A percentile compares a stretch with the other conserved stretches of the same genome.
Conservation (phyloP, 2,888 invertebrate genomes). For the Cephus sareptanus region DNA sequence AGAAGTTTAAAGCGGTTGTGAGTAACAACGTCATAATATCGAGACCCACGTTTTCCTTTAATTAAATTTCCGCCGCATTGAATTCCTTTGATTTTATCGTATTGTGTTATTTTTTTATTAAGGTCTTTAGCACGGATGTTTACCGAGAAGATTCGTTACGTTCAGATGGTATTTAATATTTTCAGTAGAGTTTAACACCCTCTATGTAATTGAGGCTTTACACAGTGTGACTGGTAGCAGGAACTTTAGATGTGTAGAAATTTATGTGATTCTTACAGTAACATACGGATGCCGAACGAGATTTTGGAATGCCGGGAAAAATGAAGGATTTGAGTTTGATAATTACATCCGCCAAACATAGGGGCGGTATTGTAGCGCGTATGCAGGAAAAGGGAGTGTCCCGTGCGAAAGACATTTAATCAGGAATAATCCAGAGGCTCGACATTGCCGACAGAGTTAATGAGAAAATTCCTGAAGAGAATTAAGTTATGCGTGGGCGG, state of each 20-base stretch:
- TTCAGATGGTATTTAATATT: not conserved
- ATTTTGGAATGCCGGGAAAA: not conserved
- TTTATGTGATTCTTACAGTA: not conserved
- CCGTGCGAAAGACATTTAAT: not conserved
- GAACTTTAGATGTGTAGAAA: not conserved
- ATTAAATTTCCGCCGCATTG: not conserved
- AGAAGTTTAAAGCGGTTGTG: not conserved
- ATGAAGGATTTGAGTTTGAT: not conserved
- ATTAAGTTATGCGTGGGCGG: not conserved
- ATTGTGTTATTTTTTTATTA: not conserved
- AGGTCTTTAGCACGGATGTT: not conserved
- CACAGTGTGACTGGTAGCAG: not conserved
- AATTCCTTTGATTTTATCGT: not conserved
- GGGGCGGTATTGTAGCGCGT: not conserved
- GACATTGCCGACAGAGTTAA: not conserved
- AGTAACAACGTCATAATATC: not conserved
- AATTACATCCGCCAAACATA: not conserved
- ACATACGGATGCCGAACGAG: not conserved
- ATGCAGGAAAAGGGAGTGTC: not conserved
- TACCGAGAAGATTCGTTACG: not conserved
- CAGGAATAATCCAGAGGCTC: not conserved
- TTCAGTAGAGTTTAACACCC: not conserved
- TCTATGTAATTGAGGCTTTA: not conserved
- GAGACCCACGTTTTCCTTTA: not conserved
- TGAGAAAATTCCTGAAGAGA: not conserved